Base-by-base conservation (phyloP, 2,888 invertebrate species). In the Phytoseiulus persimilis region DNA sequence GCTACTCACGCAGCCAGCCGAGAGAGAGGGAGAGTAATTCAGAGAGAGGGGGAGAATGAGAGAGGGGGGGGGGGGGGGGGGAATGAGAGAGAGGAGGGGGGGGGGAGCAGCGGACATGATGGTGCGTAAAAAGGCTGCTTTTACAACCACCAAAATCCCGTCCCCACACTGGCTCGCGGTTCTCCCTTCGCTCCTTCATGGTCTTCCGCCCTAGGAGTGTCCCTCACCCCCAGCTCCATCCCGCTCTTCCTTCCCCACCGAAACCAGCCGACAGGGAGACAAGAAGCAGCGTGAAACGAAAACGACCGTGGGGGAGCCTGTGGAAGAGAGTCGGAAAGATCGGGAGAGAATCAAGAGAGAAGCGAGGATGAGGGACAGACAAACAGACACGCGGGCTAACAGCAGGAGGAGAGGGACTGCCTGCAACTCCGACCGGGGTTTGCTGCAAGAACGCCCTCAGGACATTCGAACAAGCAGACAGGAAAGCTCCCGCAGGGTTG, bases 321-420 rank as follows among this genome's bases (percentile, higher is more conserved):
- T 32, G 84, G 83, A 89, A 84, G 90, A 89, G 83, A 83, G 89
- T 83, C 31, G 65, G 89, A 87, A 83, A 65, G 90, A 89, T 84
- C 89, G 84, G 83, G 89, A 90, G 91, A 90, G 90, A 90, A 90
- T 91, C 90, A 91, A 90, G 91, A 90, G 90, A 90, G 89, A 90
- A 90, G 90, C 90, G 90, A 89, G 91, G 91, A 90, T 84, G 89
- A 83, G 90, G 90, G 90, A 90, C 32, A 89, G 90, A 90, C 33
- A 32, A 31, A 90, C 83, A 18, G 89, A 83, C 83, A 45, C 90
- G 90, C 90, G 90, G 91, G 90, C 83, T 89, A 90, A 89, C 46
- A 90, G 90, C 89, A 65, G 90, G 90, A 33, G 89, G 83, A 89
- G 89, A 87, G 32, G 31, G 32, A 32, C 65, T 65, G 65, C 28